Evolutionary conservation across 2,797 vertebrate genomes (phyloP), one percentile per base, ranked within the genome.

Genomic region (Leucoraja ocellata): DNA sequence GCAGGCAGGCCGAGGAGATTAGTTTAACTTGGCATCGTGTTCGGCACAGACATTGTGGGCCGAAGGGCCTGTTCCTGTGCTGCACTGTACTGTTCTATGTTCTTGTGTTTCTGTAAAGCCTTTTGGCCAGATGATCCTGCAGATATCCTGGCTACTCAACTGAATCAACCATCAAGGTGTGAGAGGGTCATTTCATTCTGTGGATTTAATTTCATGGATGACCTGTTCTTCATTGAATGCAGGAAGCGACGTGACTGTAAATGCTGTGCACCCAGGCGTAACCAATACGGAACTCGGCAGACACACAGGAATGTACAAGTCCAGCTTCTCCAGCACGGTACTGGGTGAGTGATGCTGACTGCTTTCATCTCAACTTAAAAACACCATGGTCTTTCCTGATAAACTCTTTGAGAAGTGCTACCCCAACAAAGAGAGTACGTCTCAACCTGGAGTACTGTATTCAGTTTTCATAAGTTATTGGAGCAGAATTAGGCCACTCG

Each of bases 271-370:
- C 93, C 98, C 98, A 0, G 98, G 98, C 0, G 97, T 98, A 91
- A 97, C 97, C 94, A 95, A 97, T 94, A 98, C 98, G 0, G 96
- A 97, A 61, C 96, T 98, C 10, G 98, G 97, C 93, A 95, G 97
- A 94, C 96, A 98, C 95, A 98, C 97, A 0, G 96, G 96, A 93
- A 95, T 98, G 94, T 97, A 97, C 94, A 96, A 95, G 80, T 98
- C 97, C 2, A 63, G 94, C 94, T 97, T 98, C 95, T 98, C 97
- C 7, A 97, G 95, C 94, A 93, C 96, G 0, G 94, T 95, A 0
- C 97, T 98, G 1, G 95, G 97, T 97, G 94, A 97, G 97, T 77
- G 39, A 39, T 16, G 63, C 36, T 14, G 61, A 74, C 46, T 39
- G 36, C 7, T 88, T 46, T 63, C 32, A 7, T 65, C 21, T 68